Evolutionary conservation across 2,888 invertebrate species (phyloP).

Genomic region (Microctonus hyperodae): DNA sequence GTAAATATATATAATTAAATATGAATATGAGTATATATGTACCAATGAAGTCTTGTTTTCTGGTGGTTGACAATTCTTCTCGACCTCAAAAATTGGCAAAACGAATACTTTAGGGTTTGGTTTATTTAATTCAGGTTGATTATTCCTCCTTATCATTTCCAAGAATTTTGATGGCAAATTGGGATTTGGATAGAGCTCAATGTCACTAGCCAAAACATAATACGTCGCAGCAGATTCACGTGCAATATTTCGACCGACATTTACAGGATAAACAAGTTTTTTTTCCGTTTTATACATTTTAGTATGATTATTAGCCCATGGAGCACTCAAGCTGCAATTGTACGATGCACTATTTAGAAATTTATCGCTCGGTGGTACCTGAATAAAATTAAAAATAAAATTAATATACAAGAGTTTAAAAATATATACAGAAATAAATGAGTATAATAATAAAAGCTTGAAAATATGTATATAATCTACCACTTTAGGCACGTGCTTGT

Average conservation of each 20-base stretch:
- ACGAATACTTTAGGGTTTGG: slow-evolving; percentile 81
- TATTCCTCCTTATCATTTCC: slow-evolving; percentile 81
- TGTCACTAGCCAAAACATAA: slow-evolving; percentile 85
- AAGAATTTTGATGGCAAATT: slow-evolving; percentile 81
- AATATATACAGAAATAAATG: background rate
- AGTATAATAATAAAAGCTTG: slow-evolving; percentile 2
- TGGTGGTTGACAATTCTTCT: slow-evolving; percentile 65
- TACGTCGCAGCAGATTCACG: slow-evolving; percentile 83
- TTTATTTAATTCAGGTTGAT: slow-evolving; percentile 69
- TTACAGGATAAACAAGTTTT: slow-evolving; percentile 86
- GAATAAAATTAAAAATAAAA: slow-evolving; percentile 48
- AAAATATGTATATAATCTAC: slow-evolving; percentile 54
- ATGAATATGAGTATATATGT: too few species aligned
- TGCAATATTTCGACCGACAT: slow-evolving; percentile 89
- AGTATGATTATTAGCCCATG: slow-evolving; percentile 71
- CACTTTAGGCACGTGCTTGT: slow-evolving; percentile 82
- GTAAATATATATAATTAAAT: background rate
- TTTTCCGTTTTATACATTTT: slow-evolving; percentile 81
- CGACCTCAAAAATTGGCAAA: slow-evolving; percentile 88
- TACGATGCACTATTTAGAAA: slow-evolving; percentile 69
- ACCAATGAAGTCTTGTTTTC: slow-evolving; percentile 61
- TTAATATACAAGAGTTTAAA: slow-evolving; percentile 1
- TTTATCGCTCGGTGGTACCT: slow-evolving; percentile 74
- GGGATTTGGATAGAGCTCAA: slow-evolving; percentile 89
- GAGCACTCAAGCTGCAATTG: slow-evolving; percentile 77